phyloP scores from a whole-genome alignment of 2,888 invertebrate species.

The Mythimna pallens region DNA sequence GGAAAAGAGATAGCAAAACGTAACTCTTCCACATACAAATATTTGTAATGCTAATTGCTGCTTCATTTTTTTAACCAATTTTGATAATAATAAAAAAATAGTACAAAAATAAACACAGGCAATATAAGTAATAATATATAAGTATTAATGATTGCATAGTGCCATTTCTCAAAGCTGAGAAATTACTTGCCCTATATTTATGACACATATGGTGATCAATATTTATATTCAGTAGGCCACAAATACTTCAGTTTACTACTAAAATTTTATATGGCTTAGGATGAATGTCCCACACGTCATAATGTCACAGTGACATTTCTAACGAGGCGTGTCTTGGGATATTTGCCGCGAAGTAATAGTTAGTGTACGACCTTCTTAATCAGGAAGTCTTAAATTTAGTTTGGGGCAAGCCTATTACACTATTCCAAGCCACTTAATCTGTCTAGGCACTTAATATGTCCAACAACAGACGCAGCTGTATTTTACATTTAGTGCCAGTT shows the following conservation, averaged over 20 bases:
- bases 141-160: not conserved
- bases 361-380: too few relatives aligned
- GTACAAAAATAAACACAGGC: too few relatives aligned
- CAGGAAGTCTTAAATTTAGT: not conserved
- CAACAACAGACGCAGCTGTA: too few relatives aligned
- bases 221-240: not conserved
- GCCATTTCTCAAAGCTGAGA: conserved; percentile 18
- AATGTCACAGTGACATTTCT: conserved; percentile 20
- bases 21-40: too few relatives aligned
- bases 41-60: too few relatives aligned
- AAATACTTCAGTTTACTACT: not conserved
- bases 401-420: not conserved
- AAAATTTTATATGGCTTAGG: not conserved
- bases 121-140: too few relatives aligned
- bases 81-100: too few relatives aligned
- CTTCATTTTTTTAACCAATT: too few relatives aligned
- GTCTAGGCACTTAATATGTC: too few relatives aligned
- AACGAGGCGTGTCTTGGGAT: not conserved
- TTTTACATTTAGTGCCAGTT: too few relatives aligned
- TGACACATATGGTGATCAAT: not conserved
- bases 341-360: not conserved
- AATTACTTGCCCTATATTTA: conserved; percentile 6
- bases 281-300: not conserved
- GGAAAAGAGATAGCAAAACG: too few relatives aligned
- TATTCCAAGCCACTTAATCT: not conserved